Percentiles rank a stretch among this genome's conserved stretches.
Evolutionary conservation across 2,797 vertebrate species (phyloP).

Genomic region (Argentina silus): DNA sequence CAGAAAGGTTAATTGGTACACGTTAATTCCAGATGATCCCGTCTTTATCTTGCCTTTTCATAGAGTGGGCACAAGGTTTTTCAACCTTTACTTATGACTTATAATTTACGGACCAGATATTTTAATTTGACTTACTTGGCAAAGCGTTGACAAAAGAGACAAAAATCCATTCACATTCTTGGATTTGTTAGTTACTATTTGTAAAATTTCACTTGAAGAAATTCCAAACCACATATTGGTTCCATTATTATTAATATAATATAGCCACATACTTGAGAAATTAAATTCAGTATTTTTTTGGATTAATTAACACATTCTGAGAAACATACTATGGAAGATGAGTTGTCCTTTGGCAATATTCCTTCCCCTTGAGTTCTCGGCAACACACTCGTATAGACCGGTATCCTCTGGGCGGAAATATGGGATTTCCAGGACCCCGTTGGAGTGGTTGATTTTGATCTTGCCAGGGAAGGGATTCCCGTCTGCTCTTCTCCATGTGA

Average conservation of each 20-base stretch:
- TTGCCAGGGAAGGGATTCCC: slow-evolving; percentile 89
- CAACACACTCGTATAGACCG: slow-evolving; percentile 87
- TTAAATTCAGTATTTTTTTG: not conserved
- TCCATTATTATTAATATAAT: slow-evolving; percentile 28
- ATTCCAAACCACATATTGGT: slow-evolving; percentile 46
- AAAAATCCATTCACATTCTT: slow-evolving; percentile 41
- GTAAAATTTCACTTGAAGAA: slow-evolving; percentile 45
- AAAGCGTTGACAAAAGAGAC: slow-evolving; percentile 42
- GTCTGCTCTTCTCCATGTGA: slow-evolving; percentile 90
- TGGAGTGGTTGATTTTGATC: slow-evolving; percentile 88
- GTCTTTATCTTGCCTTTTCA: slow-evolving; percentile 29
- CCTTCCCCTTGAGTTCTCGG: slow-evolving; percentile 88
- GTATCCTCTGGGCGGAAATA: slow-evolving; percentile 93
- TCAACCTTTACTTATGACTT: slow-evolving; percentile 32
- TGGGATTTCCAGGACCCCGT: slow-evolving; percentile 90
- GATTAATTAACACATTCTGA: not conserved
- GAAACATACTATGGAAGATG: slow-evolving; percentile 84
- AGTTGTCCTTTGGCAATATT: slow-evolving; percentile 88
- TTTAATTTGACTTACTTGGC: slow-evolving; percentile 55
- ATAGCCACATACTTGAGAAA: slow-evolving; percentile 18
- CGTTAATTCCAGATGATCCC: slow-evolving; percentile 48
- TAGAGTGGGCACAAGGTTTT: slow-evolving; percentile 42
- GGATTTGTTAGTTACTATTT: slow-evolving; percentile 40
- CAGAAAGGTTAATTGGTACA: slow-evolving; percentile 46
- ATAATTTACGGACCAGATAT: slow-evolving; percentile 40